Percentiles rank a stretch among this genome's conserved stretches.
Evolutionary conservation across 1,140 invertebrate species (phyloP).

Genomic region (Tetramorium parvispinum): DNA sequence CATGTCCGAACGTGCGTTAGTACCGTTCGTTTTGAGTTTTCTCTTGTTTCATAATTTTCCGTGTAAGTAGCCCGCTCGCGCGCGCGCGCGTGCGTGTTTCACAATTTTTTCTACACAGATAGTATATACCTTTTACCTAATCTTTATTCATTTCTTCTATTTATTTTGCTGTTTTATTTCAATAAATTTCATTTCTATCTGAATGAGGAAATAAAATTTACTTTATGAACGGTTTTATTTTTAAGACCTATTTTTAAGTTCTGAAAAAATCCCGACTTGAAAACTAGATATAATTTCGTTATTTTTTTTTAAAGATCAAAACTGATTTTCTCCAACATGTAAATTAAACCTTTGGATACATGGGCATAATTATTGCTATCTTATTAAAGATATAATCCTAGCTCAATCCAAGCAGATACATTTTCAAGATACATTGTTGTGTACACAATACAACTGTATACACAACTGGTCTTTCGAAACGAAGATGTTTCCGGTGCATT

Average conservation of each 20-base stretch:
- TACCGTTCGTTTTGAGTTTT: slow-evolving; percentile 1
- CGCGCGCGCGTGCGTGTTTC: neutral
- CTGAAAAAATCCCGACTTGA: neutral
- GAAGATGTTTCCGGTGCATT: slow-evolving; percentile 22
- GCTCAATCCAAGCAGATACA: neutral
- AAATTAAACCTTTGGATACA: neutral
- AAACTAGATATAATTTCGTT: neutral
- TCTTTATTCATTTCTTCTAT: neutral
- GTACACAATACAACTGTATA: neutral
- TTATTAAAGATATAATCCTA: neutral
- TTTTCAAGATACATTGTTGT: neutral
- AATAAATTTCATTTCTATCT: neutral
- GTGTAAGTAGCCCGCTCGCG: neutral
- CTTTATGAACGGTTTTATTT: neutral
- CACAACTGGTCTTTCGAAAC: slow-evolving; percentile 17
- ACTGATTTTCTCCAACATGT: neutral
- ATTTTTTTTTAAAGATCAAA: neutral
- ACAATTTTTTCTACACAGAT: neutral
- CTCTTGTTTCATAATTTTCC: slow-evolving; percentile 29
- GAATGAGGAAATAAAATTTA: neutral
- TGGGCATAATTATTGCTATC: neutral
- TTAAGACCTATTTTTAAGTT: neutral
- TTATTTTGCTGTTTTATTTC: neutral
- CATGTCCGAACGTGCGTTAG: neutral
- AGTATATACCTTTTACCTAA: neutral